Conservation (phyloP, 1,140 invertebrate species). For the Dryas iulia region DNA sequence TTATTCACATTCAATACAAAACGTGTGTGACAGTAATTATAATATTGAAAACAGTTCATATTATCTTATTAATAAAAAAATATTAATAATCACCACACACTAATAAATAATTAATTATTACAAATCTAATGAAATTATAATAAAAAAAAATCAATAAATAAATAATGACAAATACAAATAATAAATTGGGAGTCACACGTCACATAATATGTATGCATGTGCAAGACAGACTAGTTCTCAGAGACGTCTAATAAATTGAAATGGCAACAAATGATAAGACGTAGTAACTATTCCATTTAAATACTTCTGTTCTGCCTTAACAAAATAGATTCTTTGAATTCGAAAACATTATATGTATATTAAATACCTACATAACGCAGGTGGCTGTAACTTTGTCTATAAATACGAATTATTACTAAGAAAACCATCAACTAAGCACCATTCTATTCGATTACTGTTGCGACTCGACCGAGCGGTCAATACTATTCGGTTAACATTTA, state of each 20-base stretch:
- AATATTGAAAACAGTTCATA: slow-evolving; percentile 61
- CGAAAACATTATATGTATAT: slow-evolving; percentile 38
- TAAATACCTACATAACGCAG: slow-evolving; percentile 34
- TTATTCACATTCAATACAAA: slow-evolving; percentile 80
- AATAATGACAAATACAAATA: slow-evolving; percentile 54
- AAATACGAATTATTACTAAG: slow-evolving; percentile 68
- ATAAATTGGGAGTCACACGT: slow-evolving; percentile 24
- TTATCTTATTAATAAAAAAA: slow-evolving; percentile 51
- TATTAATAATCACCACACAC: slow-evolving; percentile 76
- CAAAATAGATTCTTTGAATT: slow-evolving; percentile 44
- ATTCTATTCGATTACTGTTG: slow-evolving; percentile 78
- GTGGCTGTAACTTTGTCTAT: slow-evolving; percentile 53
- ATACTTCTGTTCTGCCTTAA: slow-evolving; percentile 33
- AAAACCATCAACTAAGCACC: slow-evolving; percentile 76
- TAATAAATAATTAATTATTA: slow-evolving; percentile 63
- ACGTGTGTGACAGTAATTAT: slow-evolving; percentile 72
- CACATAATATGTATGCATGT: slow-evolving; percentile 4
- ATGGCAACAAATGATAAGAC: slow-evolving; percentile 47
- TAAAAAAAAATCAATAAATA: slow-evolving; percentile 60
- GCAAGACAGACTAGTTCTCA: slow-evolving; percentile 37
- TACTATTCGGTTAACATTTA: slow-evolving; percentile 66
- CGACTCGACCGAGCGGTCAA: slow-evolving; percentile 70
- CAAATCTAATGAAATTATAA: slow-evolving; percentile 56
- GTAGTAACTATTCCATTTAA: slow-evolving; percentile 40
- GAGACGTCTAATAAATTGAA: slow-evolving; percentile 22